phyloP scores from a whole-genome alignment of 2,113 vertebrate species.

The Campylorhamphus procurvoides region DNA sequence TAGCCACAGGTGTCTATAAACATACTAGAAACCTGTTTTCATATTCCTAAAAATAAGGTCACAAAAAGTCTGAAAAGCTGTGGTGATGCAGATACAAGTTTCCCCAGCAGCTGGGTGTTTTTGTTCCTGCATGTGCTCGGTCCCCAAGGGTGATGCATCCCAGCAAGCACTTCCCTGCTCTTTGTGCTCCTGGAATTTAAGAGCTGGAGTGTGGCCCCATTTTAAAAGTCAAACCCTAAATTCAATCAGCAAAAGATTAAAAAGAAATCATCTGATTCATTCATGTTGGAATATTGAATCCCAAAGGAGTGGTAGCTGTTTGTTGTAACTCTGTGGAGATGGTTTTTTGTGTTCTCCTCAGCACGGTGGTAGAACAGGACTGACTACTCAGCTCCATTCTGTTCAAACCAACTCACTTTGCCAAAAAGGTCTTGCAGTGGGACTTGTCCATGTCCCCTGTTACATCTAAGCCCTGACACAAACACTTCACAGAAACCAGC shows the following conservation, averaged over 20 bases:
- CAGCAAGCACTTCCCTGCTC: background rate
- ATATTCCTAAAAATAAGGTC: background rate
- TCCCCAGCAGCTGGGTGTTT: background rate
- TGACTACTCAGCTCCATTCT: background rate
- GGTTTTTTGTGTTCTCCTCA: too few relatives aligned
- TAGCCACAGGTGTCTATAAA: background rate
- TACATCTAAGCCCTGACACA: background rate
- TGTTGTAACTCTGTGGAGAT: background rate
- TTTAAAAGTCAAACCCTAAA: background rate
- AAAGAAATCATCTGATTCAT: background rate
- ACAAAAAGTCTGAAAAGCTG: background rate
- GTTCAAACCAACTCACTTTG: background rate
- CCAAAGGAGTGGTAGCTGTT: background rate
- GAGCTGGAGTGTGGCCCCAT: background rate
- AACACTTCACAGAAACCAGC: background rate
- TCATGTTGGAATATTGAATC: background rate
- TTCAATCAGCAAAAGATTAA: background rate
- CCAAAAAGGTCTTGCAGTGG: background rate
- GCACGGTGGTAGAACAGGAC: background rate
- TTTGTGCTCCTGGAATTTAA: background rate
- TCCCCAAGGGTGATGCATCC: fast-evolving
- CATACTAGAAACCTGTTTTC: background rate
- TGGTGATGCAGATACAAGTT: background rate
- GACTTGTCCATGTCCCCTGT: background rate
- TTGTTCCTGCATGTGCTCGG: background rate